Percentiles rank a stretch among this genome's conserved stretches.
These are phyloP conservation scores for Bimastos eiseni DNA, from an alignment of 2,888 invertebrate species.

Conservation along the genomic window DNA sequence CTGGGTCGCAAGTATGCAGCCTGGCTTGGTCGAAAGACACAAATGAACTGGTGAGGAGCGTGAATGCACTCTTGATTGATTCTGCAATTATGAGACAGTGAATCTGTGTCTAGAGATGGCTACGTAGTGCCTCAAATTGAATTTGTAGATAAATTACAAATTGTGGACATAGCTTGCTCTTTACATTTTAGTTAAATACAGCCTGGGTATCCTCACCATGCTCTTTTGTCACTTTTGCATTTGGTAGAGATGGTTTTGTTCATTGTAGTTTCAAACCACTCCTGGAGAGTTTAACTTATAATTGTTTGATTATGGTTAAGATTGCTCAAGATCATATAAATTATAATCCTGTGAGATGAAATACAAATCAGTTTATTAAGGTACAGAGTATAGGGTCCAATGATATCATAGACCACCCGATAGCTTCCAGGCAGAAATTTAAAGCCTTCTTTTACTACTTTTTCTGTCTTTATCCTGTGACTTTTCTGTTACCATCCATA, in stretches of 20 bases:
- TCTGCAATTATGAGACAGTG: not conserved
- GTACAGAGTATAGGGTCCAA: not conserved
- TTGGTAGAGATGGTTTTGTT: not conserved
- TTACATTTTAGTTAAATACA: not conserved
- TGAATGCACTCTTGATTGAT: not conserved
- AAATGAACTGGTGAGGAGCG: conserved; percentile 77
- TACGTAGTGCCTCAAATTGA: not conserved
- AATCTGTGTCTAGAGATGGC: not conserved
- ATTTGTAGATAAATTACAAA: no score
- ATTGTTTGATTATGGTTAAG: no score
- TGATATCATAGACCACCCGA: not conserved
- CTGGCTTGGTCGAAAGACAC: conserved; percentile 89
- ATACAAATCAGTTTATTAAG: not conserved
- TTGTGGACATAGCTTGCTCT: no score
- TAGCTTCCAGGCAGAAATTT: not conserved
- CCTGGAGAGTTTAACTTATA: no score
- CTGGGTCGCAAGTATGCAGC: conserved; percentile 91
- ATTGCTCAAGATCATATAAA: not conserved
- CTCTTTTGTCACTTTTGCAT: not conserved
- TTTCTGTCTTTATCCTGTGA: not conserved
- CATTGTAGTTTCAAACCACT: not conserved
- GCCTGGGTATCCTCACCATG: not conserved
- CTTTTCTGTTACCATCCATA: no score
- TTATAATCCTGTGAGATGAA: not conserved
- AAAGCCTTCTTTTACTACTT: not conserved